Base-by-base conservation (phyloP, 2,113 vertebrate species). In the Dasypus novemcinctus region DNA sequence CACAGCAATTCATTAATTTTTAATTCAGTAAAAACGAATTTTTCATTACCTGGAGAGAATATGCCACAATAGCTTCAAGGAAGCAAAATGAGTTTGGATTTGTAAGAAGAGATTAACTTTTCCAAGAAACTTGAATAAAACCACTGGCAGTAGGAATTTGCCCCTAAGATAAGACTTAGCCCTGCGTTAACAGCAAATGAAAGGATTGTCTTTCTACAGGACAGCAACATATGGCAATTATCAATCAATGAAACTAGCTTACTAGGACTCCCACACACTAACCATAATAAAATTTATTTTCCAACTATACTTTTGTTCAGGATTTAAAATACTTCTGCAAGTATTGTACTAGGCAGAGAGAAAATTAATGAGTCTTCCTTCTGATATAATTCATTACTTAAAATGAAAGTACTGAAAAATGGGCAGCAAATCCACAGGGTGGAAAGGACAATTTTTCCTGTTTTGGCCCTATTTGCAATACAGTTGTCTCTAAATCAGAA, bases 271-370 rank as follows among this genome's bases (percentile, higher is more conserved):
- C 41, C 72, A 68, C 4, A 68, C 8, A 49, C 18, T 63, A 66
- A 54, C 25, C 33, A 46, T 36, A 41, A 78, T 54, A 52, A 91
- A 64, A 41, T 41, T 31, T 43, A 49, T 80, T 95, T 82, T 80
- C 54, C 18, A 71, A 18, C 36, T 69, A 25, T 4, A 25, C 15
- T 83, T 92, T 69, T 84, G 46, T 72, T 76, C 31, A 49, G 12
- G 43, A 84, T 84, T 91, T 90, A 93, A 97, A 91, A 91, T 66
- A 92, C 1, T 27, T 87, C 13, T 88, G 36, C 74, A 46, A 66
- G 29, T 71, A 83, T 76, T 66, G n/a, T 17, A 83, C 23, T 15
- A 90, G 33, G 57, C 92, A 68, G 11, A 57, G 59, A 88, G 59
- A 95, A 94, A 94, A 75, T 15, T 72, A 89, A 63, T 36, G 31